phyloP scores from a whole-genome alignment of 2,888 invertebrate genomes.

The Ormyrus rosae region DNA sequence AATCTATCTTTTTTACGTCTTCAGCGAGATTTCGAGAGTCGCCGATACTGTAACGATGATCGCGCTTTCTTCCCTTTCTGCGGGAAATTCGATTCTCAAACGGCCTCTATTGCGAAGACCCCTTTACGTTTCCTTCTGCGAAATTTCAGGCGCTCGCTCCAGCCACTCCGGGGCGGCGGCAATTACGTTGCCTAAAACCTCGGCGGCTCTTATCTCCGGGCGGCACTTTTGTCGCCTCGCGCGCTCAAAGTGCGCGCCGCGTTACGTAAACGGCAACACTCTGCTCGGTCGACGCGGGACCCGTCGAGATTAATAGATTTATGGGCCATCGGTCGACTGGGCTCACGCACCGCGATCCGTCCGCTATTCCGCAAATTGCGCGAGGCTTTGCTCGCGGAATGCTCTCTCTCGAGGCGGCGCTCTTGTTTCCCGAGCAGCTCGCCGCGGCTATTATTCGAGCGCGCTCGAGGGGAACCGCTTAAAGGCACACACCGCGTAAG shows the following conservation, averaged over 20 bases:
- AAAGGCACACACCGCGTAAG: background rate
- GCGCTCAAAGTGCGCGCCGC: constrained; percentile 49
- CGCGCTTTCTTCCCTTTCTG: background rate
- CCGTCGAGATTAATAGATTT: constrained; percentile 42
- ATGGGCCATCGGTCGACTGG: constrained; percentile 37
- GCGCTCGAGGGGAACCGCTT: constrained; percentile 18
- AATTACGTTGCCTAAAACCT: constrained; percentile 27
- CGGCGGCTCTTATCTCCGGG: constrained; percentile 40
- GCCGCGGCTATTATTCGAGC: constrained; percentile 26
- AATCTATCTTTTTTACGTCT: background rate
- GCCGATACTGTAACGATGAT: no score
- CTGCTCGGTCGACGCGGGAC: background rate
- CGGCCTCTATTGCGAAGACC: no score
- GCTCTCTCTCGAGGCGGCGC: background rate
- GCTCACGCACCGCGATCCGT: constrained; percentile 2
- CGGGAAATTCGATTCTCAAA: no score
- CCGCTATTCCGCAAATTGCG: constrained; percentile 64
- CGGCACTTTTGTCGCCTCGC: constrained; percentile 50
- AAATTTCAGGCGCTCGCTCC: background rate
- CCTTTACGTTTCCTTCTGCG: background rate
- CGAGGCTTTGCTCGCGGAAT: constrained; percentile 55
- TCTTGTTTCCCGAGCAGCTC: background rate
- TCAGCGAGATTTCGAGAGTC: background rate
- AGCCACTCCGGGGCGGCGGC: constrained; percentile 4
- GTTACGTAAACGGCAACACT: constrained; percentile 36